Evolutionary conservation across 35 echinoderm and acorn worm genomes (phyloP).

Genomic region (Ptychodera flava): DNA sequence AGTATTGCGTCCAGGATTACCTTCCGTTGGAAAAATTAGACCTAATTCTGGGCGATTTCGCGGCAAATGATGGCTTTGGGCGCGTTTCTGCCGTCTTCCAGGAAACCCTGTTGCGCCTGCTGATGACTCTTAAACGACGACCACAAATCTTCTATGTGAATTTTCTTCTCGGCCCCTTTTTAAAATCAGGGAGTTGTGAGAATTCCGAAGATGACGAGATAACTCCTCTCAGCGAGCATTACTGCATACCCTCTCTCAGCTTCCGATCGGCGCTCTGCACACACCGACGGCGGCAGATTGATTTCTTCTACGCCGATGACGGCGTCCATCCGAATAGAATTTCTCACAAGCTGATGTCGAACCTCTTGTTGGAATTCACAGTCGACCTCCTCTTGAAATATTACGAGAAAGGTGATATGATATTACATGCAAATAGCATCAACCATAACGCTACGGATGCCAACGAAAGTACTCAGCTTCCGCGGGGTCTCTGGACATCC

Average conservation of each 20-base stretch:
- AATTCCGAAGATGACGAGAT: background rate
- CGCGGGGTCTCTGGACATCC: too few relatives aligned
- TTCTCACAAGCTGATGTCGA: background rate
- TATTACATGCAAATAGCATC: too few relatives aligned
- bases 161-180: background rate
- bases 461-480: too few relatives aligned
- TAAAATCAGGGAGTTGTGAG: background rate
- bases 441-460: too few relatives aligned
- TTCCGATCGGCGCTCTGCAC: background rate
- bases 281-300: background rate
- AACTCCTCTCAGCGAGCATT: background rate
- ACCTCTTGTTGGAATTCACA: background rate
- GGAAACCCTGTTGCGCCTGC: background rate
- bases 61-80: background rate
- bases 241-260: background rate
- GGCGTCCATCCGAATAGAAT: background rate
- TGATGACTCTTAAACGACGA: background rate
- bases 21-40: background rate
- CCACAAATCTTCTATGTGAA: background rate
- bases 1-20: background rate
- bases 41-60: background rate
- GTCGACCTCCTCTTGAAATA: background rate
- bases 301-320: background rate
- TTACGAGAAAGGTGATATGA: too few relatives aligned
- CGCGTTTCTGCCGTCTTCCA: background rate